Evolutionary conservation across 30 jellyfish, hydroid and myxozoan genomes (phyloP), one percentile per base, ranked within the genome.

Genomic region (Cassiopea andromeda): DNA sequence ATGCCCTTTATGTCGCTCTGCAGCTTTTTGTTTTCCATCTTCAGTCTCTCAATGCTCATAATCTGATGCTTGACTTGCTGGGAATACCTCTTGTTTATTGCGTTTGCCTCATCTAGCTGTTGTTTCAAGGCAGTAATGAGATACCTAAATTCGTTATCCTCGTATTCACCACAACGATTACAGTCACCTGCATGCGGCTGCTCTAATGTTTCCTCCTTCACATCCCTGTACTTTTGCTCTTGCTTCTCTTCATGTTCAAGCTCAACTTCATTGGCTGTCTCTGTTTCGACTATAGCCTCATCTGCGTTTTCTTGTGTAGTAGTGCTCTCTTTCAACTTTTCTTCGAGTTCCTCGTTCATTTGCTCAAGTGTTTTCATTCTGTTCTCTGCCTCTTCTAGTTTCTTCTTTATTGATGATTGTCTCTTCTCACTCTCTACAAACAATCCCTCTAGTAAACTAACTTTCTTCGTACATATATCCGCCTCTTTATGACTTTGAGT

Each of bases 381-480:
- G 44, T n/a, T 59, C 60, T 64, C 48, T 44, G 78, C 77, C 7
- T 87, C 90, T 38, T 19, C 73, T 18, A 61, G 73, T 69, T 47
- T 47, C 71, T 78, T 78, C 44, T 69, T 78, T 48, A 49, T 9
- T 27, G 19, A 73, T 0, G 57, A 46, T 67, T 87, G 87, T 44
- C 94, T 48, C 72, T 80, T 69, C 82, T 87, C 94, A 64, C 94
- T 87, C 44, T 87, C 90, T 7, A 77, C 75, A 60, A 59, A 87
- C 86, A 87, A 18, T 46, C 64, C 61, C 90, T 87, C 94, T 59
- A 87, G 64, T 81, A 77, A 44, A 1, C 54, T 47, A 48, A 78
- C 88, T 77, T 70, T 79, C 66, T 81, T 87, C 58, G 46, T 87
- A 68, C 85, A 87, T 68, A 76, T 19, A 5, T 69, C 87, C 44